These are phyloP conservation scores for Reticulitermes lucifugus DNA, from an alignment of 2,888 invertebrate species.

Conservation along the genomic window DNA sequence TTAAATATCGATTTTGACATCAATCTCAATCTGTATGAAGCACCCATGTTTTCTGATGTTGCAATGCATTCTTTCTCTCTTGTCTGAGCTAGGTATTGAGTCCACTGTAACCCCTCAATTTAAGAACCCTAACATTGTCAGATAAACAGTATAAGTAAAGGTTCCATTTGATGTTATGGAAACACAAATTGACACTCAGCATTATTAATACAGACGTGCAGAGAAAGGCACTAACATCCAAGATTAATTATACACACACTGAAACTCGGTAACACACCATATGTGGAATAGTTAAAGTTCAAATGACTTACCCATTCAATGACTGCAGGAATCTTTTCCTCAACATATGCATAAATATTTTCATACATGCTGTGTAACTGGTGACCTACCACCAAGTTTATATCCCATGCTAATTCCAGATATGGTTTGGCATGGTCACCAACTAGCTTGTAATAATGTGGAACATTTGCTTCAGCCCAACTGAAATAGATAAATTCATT, in stretches of 20 bases:
- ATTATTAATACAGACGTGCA: no score
- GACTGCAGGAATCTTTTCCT: constrained; percentile 65
- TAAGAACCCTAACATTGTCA: no score
- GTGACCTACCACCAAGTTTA: constrained; percentile 55
- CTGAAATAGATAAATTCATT: constrained; percentile 24
- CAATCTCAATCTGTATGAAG: no score
- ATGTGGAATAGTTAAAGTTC: neutral
- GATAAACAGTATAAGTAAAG: no score
- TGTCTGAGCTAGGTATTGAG: no score
- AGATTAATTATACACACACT: neutral
- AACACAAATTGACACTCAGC: no score
- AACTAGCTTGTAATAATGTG: constrained; percentile 48
- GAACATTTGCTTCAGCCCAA: constrained; percentile 51
- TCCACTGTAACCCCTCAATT: no score
- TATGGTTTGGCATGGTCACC: constrained; percentile 47
- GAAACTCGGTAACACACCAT: neutral
- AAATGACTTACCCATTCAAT: constrained; percentile 66
- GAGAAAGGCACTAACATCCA: neutral
- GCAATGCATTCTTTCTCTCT: no score
- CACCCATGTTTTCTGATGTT: no score
- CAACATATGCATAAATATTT: constrained; percentile 56
- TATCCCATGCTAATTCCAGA: constrained; percentile 66
- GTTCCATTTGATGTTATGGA: no score
- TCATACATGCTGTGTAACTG: constrained; percentile 42
- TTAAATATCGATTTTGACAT: no score